Percentiles rank a stretch among this genome's conserved stretches.
These are phyloP conservation scores for Cuniculus paca DNA, from an alignment of 2,797 vertebrate species.

Conservation along the genomic window DNA sequence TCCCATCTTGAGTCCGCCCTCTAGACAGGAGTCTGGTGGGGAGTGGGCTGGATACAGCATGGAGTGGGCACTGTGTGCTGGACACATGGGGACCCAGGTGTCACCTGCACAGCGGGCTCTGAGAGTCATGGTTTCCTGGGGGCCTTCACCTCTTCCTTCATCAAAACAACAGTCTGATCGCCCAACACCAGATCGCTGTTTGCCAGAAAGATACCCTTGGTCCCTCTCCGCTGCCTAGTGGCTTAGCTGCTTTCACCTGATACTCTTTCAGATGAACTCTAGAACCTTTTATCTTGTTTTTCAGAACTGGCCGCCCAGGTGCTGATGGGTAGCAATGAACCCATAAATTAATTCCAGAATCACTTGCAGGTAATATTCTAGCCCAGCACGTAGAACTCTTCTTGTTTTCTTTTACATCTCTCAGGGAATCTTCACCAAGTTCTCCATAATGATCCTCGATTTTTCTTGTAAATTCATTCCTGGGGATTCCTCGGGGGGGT, in stretches of 20 bases:
- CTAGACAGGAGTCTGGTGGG: not conserved
- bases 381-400: rapidly evolving
- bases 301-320: not conserved
- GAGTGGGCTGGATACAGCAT: rapidly evolving
- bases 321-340: rapidly evolving
- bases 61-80: not conserved
- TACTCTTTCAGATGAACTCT: not conserved
- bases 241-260: not conserved
- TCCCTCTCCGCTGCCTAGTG: not conserved
- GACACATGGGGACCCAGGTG: not conserved
- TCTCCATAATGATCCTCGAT: not conserved
- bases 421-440: not conserved
- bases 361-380: too few species aligned
- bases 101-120: not conserved
- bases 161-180: not conserved
- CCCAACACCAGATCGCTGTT: not conserved
- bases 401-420: not conserved
- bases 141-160: not conserved
- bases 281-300: not conserved
- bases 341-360: not conserved
- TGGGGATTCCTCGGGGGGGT: not conserved
- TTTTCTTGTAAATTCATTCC: slow-evolving; percentile 27
- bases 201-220: not conserved
- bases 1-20: not conserved
- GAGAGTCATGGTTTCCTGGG: not conserved